Evolutionary conservation across 2,113 vertebrate genomes (phyloP).

Genomic region (Myotis yumanensis): DNA sequence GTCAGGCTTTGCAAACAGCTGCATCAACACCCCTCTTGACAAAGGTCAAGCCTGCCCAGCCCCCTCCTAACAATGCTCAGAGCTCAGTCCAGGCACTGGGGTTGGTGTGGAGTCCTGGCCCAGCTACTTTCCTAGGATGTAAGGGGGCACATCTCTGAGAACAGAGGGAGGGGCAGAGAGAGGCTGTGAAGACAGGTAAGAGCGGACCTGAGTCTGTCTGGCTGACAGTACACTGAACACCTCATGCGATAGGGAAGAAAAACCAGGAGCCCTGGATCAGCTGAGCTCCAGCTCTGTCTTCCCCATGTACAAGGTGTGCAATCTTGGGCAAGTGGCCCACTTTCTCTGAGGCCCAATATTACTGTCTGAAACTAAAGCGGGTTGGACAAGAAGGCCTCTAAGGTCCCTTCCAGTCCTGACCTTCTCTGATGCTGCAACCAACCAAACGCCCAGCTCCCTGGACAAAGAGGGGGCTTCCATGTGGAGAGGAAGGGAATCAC

Average conservation of each 20-base stretch:
- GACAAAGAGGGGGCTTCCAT: not conserved
- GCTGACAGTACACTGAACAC: not conserved
- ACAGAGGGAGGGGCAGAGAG: not conserved
- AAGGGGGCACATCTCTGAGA: not conserved
- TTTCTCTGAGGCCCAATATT: not conserved
- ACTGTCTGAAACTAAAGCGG: not conserved
- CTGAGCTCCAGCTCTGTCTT: not conserved
- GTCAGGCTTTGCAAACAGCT: not conserved
- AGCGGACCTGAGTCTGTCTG: not conserved
- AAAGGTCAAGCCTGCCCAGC: not conserved
- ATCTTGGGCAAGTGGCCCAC: not conserved
- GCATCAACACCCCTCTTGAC: not conserved
- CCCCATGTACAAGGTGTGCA: not conserved
- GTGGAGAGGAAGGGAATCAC: not conserved
- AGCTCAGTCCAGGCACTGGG: not conserved
- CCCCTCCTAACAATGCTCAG: not conserved
- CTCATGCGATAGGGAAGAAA: not conserved
- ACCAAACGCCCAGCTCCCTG: not conserved
- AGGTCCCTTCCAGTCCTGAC: not conserved
- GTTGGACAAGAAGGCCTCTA: not conserved
- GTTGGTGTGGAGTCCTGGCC: not conserved
- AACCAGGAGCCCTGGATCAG: not conserved
- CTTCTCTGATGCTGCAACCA: not conserved
- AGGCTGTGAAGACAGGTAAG: not conserved
- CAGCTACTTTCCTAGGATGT: not conserved